Base-by-base conservation (phyloP, 2,888 invertebrate species). In the Tuberolachnus salignus region DNA sequence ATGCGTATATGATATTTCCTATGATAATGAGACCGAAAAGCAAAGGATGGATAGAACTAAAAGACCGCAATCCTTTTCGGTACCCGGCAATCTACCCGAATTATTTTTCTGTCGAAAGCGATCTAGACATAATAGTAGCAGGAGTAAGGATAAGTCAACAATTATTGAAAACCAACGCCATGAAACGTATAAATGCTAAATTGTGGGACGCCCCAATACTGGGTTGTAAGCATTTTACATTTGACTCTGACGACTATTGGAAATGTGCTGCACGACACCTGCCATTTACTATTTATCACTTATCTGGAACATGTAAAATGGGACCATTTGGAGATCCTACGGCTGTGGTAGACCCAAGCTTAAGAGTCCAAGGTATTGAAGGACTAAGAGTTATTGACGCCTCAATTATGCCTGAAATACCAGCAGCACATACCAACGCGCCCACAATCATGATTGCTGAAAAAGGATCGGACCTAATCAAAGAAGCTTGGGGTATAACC, bases 391-490 rank as follows among this genome's bases (percentile, higher is more conserved):
- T 92, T 0, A 90, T 89, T 6, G 92, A 92, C 83, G 90, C 90
- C 42, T 90, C 91, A 81, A 87, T 92, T 23, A 90, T 92, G 84
- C 92, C 92, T 1, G 86, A 87, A 71, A 88, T 91, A 10, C 88
- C 90, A 61, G 89, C 89, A 11, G 89, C 90, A 0, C 91, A 92
- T 84, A 91, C 91, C 0, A 89, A 89, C 74, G 91, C 90, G 0
- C 89, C 90, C 4, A 89, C 90, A 0, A 89, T 91, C 57, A 91
- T 92, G 91, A 89, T 92, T 46, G 92, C 90, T 0, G 92, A 92
- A 85, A 92, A 91, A 83, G 91, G 82, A 1, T 81, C 83, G 13
- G 84, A 84, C 72, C 75, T 84, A 81, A 84, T 84, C 51, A 84
- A 84, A 80, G 81, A 83, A 81, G 84, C 83, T 74, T 83, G 83